These are phyloP conservation scores for Typhlomys cinereus DNA, from an alignment of 2,113 vertebrate genomes.

Conservation along the genomic window DNA sequence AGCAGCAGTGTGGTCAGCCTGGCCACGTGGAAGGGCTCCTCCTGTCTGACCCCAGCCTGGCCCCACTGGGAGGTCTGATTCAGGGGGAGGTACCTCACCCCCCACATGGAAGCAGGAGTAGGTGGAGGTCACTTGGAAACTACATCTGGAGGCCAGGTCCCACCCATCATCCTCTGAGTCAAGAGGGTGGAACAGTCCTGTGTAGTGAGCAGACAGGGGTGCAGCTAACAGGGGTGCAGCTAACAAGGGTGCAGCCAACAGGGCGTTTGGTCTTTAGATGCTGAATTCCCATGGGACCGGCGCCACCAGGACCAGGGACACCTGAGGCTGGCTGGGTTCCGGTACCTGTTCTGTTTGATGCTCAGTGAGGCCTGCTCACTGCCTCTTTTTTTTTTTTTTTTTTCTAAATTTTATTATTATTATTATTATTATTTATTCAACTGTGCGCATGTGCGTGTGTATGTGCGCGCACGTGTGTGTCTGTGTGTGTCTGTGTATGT, in stretches of 20 bases:
- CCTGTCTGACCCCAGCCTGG: neutral
- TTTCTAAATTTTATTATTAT: too few relatives aligned
- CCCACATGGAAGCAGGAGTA: neutral
- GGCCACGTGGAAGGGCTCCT: constrained; percentile 26
- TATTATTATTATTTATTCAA: too few relatives aligned
- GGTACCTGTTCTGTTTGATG: neutral
- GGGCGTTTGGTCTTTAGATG: neutral
- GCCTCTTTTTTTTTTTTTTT: too few relatives aligned
- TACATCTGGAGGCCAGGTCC: constrained; percentile 59
- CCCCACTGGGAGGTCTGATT: neutral
- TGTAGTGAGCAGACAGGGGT: neutral
- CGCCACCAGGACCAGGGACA: neutral
- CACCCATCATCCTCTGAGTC: constrained; percentile 15
- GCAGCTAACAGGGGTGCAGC: neutral
- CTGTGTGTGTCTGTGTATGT: too few relatives aligned
- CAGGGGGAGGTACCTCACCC: neutral
- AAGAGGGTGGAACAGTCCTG: neutral
- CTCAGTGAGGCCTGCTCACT: neutral
- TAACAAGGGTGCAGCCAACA: neutral
- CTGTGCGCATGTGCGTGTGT: too few relatives aligned
- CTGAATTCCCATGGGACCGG: neutral
- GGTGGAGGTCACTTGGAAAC: neutral
- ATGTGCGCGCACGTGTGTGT: too few relatives aligned
- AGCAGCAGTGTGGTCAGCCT: neutral
- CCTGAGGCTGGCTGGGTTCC: neutral